These are phyloP conservation scores for Drosophila prolongata DNA, from an alignment of 2,888 invertebrate genomes.

Conservation along the genomic window DNA sequence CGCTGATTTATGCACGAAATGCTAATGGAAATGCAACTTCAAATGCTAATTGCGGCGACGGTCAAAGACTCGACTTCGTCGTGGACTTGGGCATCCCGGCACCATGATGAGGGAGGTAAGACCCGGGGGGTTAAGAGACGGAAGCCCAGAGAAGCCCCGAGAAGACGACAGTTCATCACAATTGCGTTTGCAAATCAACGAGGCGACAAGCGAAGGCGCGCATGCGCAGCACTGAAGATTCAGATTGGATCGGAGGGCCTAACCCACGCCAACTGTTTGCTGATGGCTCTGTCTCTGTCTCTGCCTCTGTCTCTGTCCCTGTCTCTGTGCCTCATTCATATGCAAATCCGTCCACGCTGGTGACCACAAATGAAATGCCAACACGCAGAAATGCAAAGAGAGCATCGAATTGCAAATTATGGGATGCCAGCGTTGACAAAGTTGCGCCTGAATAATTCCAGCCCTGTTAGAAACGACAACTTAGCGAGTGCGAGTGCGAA, in stretches of 20 bases:
- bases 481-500: slow-evolving; percentile 20
- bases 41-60: slow-evolving; percentile 78
- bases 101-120: not conserved
- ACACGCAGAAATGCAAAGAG: slow-evolving; percentile 78
- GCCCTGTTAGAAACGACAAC: slow-evolving; percentile 41
- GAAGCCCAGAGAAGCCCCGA: not conserved
- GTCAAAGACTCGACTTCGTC: slow-evolving; percentile 70
- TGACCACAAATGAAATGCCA: slow-evolving; percentile 78
- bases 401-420: slow-evolving; percentile 79
- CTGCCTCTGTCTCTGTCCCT: too few species aligned
- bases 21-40: slow-evolving; percentile 76
- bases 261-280: slow-evolving; percentile 34
- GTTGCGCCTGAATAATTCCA: slow-evolving; percentile 73
- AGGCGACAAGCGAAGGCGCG: slow-evolving; percentile 47
- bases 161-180: slow-evolving; percentile 73
- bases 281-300: slow-evolving; percentile 16
- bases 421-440: slow-evolving; percentile 61
- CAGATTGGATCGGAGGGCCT: slow-evolving; percentile 23
- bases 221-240: slow-evolving; percentile 41
- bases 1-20: slow-evolving; percentile 71
- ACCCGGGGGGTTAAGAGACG: not conserved
- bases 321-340: slow-evolving; percentile 67
- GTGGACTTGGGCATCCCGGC: slow-evolving; percentile 25
- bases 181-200: slow-evolving; percentile 62
- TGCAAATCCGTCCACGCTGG: slow-evolving; percentile 66